Conservation (phyloP, 2,113 vertebrate species). For the Eclectus roratus region DNA sequence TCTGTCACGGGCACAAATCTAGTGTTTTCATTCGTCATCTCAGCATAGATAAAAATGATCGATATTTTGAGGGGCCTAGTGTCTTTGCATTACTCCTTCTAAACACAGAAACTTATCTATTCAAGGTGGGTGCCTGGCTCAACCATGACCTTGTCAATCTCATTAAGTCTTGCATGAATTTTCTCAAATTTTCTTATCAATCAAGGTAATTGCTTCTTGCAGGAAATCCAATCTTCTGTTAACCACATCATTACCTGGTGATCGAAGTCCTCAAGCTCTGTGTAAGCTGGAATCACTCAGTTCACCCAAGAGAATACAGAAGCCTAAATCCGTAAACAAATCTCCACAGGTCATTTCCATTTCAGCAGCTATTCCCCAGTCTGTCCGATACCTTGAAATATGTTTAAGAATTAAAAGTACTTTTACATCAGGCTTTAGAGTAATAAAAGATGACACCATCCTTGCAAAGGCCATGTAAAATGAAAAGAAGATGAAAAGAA, state of each 20-base stretch:
- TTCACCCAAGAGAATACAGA: constrained; percentile 5
- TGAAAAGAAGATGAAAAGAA: neutral
- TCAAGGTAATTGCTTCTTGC: constrained; percentile 55
- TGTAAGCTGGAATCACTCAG: constrained; percentile 34
- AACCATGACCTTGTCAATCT: constrained; percentile 55
- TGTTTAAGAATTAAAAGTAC: constrained; percentile 8
- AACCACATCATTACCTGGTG: constrained; percentile 54
- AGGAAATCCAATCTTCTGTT: constrained; percentile 63
- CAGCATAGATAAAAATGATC: constrained; percentile 50
- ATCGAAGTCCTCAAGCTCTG: constrained; percentile 26
- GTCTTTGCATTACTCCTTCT: constrained; percentile 43
- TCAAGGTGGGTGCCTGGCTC: constrained; percentile 31
- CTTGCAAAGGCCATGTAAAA: neutral
- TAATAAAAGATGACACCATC: neutral
- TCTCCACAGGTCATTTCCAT: neutral
- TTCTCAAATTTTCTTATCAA: constrained; percentile 63
- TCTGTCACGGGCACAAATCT: constrained; percentile 50
- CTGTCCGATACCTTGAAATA: neutral
- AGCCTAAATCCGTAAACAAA: constrained; percentile 28
- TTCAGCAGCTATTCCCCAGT: neutral
- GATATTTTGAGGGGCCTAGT: constrained; percentile 32
- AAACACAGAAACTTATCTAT: constrained; percentile 40
- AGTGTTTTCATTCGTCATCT: constrained; percentile 63
- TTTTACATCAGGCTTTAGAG: neutral
- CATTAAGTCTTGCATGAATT: constrained; percentile 52